Evolutionary conservation across 2,113 vertebrate genomes (phyloP), one percentile per base, ranked within the genome.

Genomic region (Hiodon alosoides): DNA sequence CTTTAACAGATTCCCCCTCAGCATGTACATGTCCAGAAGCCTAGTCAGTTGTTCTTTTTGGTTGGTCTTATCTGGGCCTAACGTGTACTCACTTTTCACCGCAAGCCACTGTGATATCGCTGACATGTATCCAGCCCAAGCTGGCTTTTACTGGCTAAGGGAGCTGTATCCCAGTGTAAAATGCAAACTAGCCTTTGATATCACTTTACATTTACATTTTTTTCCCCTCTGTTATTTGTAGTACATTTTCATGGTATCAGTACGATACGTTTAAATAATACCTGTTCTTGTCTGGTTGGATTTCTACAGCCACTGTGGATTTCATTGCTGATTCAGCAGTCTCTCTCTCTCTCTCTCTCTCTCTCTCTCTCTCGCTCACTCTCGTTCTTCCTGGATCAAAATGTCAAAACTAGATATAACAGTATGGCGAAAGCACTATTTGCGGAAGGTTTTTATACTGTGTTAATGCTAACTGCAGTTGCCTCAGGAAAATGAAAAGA

Each of bases 191-290:
- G 52, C 13, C 52, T n/a, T n/a, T 50, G 67, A 48, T 69, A 17
- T 69, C 51, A 7, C 52, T 4, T 3, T n/a, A 50, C 4, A 16
- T n/a, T 67, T 2, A 47, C 69, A 61, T 73, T 31, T 6, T 17
- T 66, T 31, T 16, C 67, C 60, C 67, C 60, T 47, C n/a, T 10
- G 17, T 7, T 1, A 1, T 54, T 16, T 61, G 61, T 50, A 10
- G 31, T 31, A 7, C 52, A 0, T 71, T 80, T 79, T 84, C 83
- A 14, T 11, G 1, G 50, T 65, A 11, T 53, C 69, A 17, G 52
- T 31, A 31, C 31, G 31, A 31, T 31, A 31, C 31, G 31, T 31
- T 31, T 31, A 31, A 31, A 31, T 55, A 31, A 31, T 55, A 4
- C 51, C 17, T 52, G 16, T 54, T 17, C 47, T 60, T 17, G 48